Evolutionary conservation across 1,140 invertebrate genomes (phyloP).

Genomic region (Euwallacea similis): DNA sequence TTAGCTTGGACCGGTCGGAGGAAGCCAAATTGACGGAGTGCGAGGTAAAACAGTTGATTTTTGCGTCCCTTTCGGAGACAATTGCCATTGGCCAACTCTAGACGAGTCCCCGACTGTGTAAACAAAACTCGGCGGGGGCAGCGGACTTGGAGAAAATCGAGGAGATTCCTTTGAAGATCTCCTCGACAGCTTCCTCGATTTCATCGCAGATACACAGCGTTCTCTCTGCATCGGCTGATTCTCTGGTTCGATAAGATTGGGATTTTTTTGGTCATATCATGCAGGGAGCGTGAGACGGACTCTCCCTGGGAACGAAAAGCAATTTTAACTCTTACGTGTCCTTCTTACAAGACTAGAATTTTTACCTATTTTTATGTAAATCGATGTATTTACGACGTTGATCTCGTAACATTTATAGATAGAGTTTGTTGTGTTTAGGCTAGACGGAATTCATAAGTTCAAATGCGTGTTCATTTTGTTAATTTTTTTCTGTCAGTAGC

Average conservation of each 20-base stretch:
- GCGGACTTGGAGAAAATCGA: slow-evolving; percentile 72
- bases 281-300: neutral
- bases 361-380: slow-evolving; percentile 23
- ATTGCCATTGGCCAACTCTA: slow-evolving; percentile 15
- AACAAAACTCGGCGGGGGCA: slow-evolving; percentile 72
- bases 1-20: slow-evolving; percentile 69
- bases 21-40: slow-evolving; percentile 46
- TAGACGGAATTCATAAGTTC: too few relatives aligned
- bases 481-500: too few relatives aligned
- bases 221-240: slow-evolving; percentile 51
- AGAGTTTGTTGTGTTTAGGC: too few relatives aligned
- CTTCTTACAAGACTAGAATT: slow-evolving; percentile 41
- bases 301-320: slow-evolving; percentile 34
- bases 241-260: slow-evolving; percentile 43
- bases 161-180: slow-evolving; percentile 59
- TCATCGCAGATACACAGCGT: slow-evolving; percentile 49
- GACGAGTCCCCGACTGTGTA: slow-evolving; percentile 58
- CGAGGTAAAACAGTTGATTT: too few relatives aligned
- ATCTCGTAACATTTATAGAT: too few relatives aligned
- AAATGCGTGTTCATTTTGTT: too few relatives aligned
- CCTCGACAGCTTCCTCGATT: slow-evolving; percentile 41
- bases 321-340: slow-evolving; percentile 40
- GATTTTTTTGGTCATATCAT: slow-evolving; percentile 2
- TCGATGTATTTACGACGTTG: too few relatives aligned
- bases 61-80: too few relatives aligned